phyloP scores from a whole-genome alignment of 2,888 invertebrate species.

The Idaea aversata region DNA sequence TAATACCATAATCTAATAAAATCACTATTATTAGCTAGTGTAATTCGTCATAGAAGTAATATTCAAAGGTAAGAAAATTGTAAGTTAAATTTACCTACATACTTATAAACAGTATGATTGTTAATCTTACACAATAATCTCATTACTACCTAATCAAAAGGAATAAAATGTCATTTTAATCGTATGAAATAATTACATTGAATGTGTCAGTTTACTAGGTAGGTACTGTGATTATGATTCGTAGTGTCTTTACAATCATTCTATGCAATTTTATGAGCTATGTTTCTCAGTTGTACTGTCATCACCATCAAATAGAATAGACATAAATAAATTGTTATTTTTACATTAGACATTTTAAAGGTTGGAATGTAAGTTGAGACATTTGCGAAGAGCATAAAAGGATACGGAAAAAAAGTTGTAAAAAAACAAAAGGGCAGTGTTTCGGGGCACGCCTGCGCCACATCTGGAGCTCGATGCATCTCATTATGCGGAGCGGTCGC shows the following conservation, averaged over 20 bases:
- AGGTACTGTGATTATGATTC: background rate
- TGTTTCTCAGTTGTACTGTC: background rate
- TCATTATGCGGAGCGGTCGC: conserved; percentile 72
- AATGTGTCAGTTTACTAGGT: background rate
- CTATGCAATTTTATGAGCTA: background rate
- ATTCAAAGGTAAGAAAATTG: too few relatives aligned
- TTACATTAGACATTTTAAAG: conserved; percentile 14
- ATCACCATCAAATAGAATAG: conserved; percentile 4
- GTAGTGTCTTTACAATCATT: background rate
- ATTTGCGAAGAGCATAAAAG: conserved; percentile 17
- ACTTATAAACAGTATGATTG: too few relatives aligned
- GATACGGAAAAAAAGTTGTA: conserved; percentile 45
- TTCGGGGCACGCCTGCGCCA: conserved; percentile 71
- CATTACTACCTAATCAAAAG: too few relatives aligned
- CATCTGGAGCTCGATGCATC: conserved; percentile 76
- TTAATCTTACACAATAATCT: too few relatives aligned
- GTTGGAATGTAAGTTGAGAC: conserved; percentile 7
- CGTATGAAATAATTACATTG: background rate
- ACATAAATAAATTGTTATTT: conserved; percentile 31
- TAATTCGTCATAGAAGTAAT: too few relatives aligned
- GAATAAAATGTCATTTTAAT: too few relatives aligned
- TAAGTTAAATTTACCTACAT: too few relatives aligned
- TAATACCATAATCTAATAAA: too few relatives aligned
- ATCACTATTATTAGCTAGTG: too few relatives aligned
- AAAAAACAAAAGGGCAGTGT: conserved; percentile 63